Evolutionary conservation across 1,140 invertebrate genomes (phyloP), one percentile per base, ranked within the genome.

Genomic region (Bombyx mori): DNA sequence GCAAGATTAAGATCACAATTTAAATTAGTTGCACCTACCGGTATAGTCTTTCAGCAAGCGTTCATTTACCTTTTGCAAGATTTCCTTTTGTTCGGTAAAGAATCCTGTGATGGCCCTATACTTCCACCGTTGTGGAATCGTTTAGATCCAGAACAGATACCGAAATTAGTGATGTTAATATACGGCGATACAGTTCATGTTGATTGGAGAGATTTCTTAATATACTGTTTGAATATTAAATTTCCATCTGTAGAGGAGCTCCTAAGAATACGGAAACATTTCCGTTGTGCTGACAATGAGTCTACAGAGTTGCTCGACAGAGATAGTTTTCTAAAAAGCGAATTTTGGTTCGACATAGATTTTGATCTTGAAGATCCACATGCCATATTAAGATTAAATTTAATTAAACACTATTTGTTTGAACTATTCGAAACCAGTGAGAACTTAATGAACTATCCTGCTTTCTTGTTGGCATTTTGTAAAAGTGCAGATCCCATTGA

Each of bases 151-250:
- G 64, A 82, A 18, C 76, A 89, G 52, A 68, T 91, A 6, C 72
- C 80, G 9, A 76, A 79, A 48, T 56, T 92, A 7, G 75, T 90
- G 2, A 64, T 69, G 49, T 58, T 68, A 9, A 42, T 91, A 12
- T 92, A 89, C 67, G 90, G 88, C 0, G 78, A 88, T 44, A 75
- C 75, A 0, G 76, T 81, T 3, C 88, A 88, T 48, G 58, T 92
- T 8, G 88, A 91, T 70, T 92, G 91, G 91, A 89, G 88, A 67
- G 90, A 92, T 69, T 92, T 92, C 61, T 73, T 92, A 9, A 77
- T 92, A 58, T 90, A 89, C 65, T 89, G 88, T 67, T 72, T 91
- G 9, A 81, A 89, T 54, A 67, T 92, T 9, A 63, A 72, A 22
- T 89, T 84, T 65, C 91, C 91, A 7, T 87, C 66, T 1, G 63